Percentiles rank a stretch among this genome's conserved stretches.
phyloP scores from a whole-genome alignment of 2,888 invertebrate species.

The Drosophila mercatorum region DNA sequence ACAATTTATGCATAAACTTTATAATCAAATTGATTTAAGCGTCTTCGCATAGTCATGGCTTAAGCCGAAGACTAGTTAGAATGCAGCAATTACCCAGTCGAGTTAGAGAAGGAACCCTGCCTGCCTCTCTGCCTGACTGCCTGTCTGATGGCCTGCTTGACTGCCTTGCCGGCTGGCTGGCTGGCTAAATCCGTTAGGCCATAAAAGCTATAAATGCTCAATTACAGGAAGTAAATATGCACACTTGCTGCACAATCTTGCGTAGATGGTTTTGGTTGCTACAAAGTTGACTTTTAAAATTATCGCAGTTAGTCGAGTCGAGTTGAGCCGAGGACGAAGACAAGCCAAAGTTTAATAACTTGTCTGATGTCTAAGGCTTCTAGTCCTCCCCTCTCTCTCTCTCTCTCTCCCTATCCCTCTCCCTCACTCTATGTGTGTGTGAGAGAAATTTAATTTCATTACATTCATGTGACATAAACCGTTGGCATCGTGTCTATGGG shows the following conservation, averaged over 20 bases:
- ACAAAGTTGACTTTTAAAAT: slow-evolving; percentile 76
- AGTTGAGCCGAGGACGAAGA: slow-evolving; percentile 22
- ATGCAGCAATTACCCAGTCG: slow-evolving; percentile 63
- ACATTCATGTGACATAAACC: slow-evolving; percentile 79
- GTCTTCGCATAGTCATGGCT: slow-evolving; percentile 34
- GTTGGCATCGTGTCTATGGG: slow-evolving; percentile 69
- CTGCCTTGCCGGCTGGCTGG: slow-evolving; percentile 16
- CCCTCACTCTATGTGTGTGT: not conserved
- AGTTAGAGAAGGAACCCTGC: slow-evolving; percentile 15
- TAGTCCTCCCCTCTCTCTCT: not conserved
- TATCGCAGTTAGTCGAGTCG: slow-evolving; percentile 57
- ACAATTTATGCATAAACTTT: slow-evolving; percentile 78
- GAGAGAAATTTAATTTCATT: slow-evolving; percentile 79
- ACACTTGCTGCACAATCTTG: slow-evolving; percentile 80
- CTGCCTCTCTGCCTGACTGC: not conserved
- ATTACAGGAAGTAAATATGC: slow-evolving; percentile 81
- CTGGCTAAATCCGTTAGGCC: slow-evolving; percentile 78
- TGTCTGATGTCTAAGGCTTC: slow-evolving; percentile 33
- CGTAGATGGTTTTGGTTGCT: slow-evolving; percentile 62
- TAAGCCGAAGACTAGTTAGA: slow-evolving; percentile 13
- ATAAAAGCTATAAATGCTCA: slow-evolving; percentile 81
- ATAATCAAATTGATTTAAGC: slow-evolving; percentile 74
- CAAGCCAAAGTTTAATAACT: slow-evolving; percentile 71
- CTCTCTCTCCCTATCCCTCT: too few relatives aligned
- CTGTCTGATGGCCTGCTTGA: not conserved